Evolutionary conservation across 1,140 invertebrate species (phyloP), one percentile per base, ranked within the genome.

Genomic region (Drosophila ananassae): DNA sequence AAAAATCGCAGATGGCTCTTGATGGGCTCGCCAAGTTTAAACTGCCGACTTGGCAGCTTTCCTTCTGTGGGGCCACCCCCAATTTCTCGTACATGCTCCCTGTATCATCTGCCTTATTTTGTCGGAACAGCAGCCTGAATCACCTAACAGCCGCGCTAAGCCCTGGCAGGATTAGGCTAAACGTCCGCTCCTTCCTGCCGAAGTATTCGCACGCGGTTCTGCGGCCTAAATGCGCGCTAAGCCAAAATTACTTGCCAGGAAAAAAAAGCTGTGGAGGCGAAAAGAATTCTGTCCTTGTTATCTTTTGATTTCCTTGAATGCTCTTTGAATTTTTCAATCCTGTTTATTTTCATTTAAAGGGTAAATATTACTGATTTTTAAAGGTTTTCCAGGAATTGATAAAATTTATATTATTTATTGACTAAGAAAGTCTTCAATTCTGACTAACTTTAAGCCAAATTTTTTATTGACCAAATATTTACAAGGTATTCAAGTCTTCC

Each of bases 151-250:
- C 63, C 72, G 75, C 61, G 82, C 61, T 87, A 87, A 87, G 82
- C 82, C 78, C 82, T 81, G 55, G 30, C 37, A 17, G 44, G 59
- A 66, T 66, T 77, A 77, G 17, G 47, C 44, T 44, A 74, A 68
- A 73, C 74, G 74, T 59, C 41, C 47, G 21, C 55, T 53, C 47
- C 37, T 32, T 17, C 30, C 28, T n/a, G 5, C 12, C 24, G 24
- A 61, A 72, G 78, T 80, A 75, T 87, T 85, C 87, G 50, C 69
- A 75, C 78, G 69, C 74, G 60, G 63, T 81, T 85, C 32, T 81
- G 82, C 52, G 82, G 82, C 77, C 74, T 69, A 47, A 75, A 79
- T 68, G 79, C 62, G 68, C 68, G 63, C 67, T 68, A 53, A 68
- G 79, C 76, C 50, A 55, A 75, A 78, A 79, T 75, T 68, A 82